Evolutionary conservation across 1,140 invertebrate species (phyloP), one percentile per base, ranked within the genome.

Genomic region (Sarcophaga peregrina): DNA sequence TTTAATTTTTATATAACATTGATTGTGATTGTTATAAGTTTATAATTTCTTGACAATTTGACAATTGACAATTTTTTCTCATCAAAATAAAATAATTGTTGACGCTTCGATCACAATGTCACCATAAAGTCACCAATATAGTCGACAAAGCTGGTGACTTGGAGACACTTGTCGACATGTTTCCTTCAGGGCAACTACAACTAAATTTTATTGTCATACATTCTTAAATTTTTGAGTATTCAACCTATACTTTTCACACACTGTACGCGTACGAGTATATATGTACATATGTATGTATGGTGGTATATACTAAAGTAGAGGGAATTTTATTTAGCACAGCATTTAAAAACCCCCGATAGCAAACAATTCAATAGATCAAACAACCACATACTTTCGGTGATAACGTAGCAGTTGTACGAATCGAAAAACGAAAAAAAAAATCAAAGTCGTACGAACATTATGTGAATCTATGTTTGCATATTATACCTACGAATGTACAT

Each of bases 351-450:
- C 54, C 15, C 54, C 54, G n/a, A 58, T 58, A 58, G 54, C 25
- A 58, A 58, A 58, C 54, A 58, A 58, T 58, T 58, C n/a, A 58
- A 58, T 58, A 58, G 54, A 58, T 58, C 54, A 58, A 58, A 58
- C 54, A 7, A 15, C 13, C 54, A 58, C 54, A 58, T 58, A 58
- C 13, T 58, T 58, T 13, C 7, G 54, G 0, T 58, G 54, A 58
- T 58, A 58, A 58, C 54, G n/a, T 58, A 58, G 25, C 25, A 37
- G 4, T 37, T 58, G 54, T 58, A 5, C 54, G n/a, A 58, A 15
- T n/a, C 13, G 15, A n/a, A 58, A 13, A 52, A 8, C 9, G 52
- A 58, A n/a, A n/a, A 6, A n/a, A 13, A 58, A 13, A 58, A 15
- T 1, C 54, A 58, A 58, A 58, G 13, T 58, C 54, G 10, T n/a